Evolutionary conservation across 2,888 invertebrate genomes (phyloP).

Genomic region (Drosophila formosana): DNA sequence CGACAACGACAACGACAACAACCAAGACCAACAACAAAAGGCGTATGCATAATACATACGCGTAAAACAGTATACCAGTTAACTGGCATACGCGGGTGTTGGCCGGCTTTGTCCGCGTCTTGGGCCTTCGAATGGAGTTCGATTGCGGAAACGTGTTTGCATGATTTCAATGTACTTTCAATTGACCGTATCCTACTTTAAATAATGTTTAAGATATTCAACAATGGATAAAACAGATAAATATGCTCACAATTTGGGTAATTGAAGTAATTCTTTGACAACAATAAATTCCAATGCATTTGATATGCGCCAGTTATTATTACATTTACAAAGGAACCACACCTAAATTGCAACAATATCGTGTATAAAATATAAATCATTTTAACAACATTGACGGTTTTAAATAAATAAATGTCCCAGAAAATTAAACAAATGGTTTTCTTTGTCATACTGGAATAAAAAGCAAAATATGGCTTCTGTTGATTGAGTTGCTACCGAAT

Average conservation of each 20-base stretch:
- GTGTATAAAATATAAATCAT: too few relatives aligned
- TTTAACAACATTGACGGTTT: too few relatives aligned
- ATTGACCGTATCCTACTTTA: not conserved
- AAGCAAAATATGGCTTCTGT: too few relatives aligned
- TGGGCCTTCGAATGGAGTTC: not conserved
- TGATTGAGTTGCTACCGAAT: too few relatives aligned
- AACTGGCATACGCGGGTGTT: conserved; percentile 11
- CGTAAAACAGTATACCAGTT: conserved; percentile 6
- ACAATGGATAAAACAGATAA: not conserved
- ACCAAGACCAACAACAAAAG: conserved; percentile 12
- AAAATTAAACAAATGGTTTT: too few relatives aligned
- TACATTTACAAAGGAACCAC: not conserved
- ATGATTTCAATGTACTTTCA: not conserved
- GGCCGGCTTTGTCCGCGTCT: conserved; percentile 10
- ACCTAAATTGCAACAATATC: not conserved
- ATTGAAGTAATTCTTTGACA: not conserved
- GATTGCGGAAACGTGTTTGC: not conserved
- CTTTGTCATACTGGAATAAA: too few relatives aligned
- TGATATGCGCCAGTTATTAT: not conserved
- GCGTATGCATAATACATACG: conserved; percentile 25
- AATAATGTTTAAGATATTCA: not conserved
- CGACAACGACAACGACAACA: not conserved
- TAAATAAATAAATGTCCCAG: too few relatives aligned
- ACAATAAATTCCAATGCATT: not conserved
- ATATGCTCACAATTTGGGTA: not conserved